phyloP scores from a whole-genome alignment of 1,140 invertebrate genomes.

The Nasonia vitripennis region DNA sequence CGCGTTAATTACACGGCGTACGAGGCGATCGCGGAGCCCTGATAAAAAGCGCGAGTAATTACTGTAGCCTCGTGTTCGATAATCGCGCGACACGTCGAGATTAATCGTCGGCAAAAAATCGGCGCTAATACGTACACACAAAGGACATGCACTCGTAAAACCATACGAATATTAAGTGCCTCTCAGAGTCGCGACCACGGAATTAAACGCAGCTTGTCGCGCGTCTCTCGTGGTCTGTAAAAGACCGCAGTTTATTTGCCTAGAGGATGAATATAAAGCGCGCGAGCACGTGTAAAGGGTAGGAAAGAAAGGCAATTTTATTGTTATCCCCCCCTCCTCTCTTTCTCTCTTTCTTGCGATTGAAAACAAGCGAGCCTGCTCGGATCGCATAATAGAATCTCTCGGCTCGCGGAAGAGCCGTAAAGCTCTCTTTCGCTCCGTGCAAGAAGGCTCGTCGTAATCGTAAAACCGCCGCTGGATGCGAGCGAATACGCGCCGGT shows the following conservation, averaged over 20 bases:
- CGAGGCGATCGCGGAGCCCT: too few relatives aligned
- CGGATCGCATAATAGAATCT: slow-evolving; percentile 32
- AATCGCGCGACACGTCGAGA: too few relatives aligned
- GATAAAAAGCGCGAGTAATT: too few relatives aligned
- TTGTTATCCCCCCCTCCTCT: not conserved
- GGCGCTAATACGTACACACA: too few relatives aligned
- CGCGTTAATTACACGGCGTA: not conserved
- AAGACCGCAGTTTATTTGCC: slow-evolving; percentile 1
- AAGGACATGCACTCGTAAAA: not conserved
- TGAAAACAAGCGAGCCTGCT: not conserved
- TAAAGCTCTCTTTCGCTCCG: not conserved
- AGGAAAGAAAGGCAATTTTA: slow-evolving; percentile 26
- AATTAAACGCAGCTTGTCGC: slow-evolving; percentile 4
- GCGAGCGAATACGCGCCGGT: not conserved
- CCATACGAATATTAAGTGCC: not conserved
- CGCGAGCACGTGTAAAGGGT: not conserved
- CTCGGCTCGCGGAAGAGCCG: slow-evolving; percentile 25
- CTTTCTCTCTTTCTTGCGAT: not conserved
- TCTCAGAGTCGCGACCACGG: not conserved
- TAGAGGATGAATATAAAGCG: not conserved
- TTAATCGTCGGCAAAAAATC: too few relatives aligned
- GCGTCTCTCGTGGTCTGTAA: not conserved
- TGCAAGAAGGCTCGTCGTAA: slow-evolving; percentile 3
- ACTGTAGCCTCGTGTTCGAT: too few relatives aligned
- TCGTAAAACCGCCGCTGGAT: slow-evolving; percentile 15